Base-by-base conservation (phyloP, 2,888 invertebrate genomes). In the Parnassius apollo region DNA sequence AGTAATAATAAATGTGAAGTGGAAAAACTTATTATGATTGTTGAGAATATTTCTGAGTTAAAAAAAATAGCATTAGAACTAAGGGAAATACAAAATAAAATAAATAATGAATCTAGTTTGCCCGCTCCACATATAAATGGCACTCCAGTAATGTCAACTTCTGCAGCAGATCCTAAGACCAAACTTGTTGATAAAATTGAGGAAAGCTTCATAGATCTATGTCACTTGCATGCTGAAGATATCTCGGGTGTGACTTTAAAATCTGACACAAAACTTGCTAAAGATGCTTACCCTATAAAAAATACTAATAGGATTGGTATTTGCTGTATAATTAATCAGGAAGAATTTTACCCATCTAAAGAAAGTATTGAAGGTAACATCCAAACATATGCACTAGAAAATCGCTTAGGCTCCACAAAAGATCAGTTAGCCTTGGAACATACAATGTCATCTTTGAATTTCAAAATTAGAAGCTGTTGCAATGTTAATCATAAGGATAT, bases 301-400 rank as follows among this genome's bases (percentile, higher is more conserved):
- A 81, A 86, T 66, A 70, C 73, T n/a, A 72, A 81, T 11, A 79
- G 80, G 66, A 66, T 89, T 65, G 91, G 91, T 46, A 69, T 90
- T 8, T 91, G 91, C 69, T 79, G 85, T 46, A 86, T 91, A 57
- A 85, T 91, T 64, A 91, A 91, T 71, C 86, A 88, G 71, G 88
- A 88, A 73, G 77, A 81, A 42, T 91, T 91, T 71, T 74, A 87
- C 68, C 82, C 86, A 51, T 85, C 89, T 13, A 85, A 71, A 69
- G 62, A 77, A 54, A 90, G 85, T 62, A 82, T 89, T 58, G 75
- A 82, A 64, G 69, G 71, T 53, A 65, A 68, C 25, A 69, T 66
- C 9, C 68, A 76, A 50, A 66, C 60, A 48, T 71, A 68, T 59
- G 61, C 68, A 44, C 69, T 89, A 35, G 73, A 73, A 1, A 79